Evolutionary conservation across 2,113 vertebrate genomes (phyloP).

Genomic region (Mus pahari): DNA sequence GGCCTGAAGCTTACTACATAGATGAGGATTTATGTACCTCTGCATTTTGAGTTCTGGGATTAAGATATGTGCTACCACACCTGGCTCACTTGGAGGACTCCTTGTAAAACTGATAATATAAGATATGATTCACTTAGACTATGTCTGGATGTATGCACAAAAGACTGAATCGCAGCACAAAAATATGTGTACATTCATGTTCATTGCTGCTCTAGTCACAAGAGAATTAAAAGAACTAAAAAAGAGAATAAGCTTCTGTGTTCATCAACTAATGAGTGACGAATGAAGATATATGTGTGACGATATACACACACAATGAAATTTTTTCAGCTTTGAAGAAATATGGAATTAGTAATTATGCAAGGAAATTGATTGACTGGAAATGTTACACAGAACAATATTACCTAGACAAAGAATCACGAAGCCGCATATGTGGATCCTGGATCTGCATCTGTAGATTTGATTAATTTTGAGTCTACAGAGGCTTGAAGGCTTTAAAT

Average conservation of each 20-base stretch:
- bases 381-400: background rate
- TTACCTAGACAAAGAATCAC: background rate
- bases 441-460: background rate
- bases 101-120: background rate
- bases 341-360: background rate
- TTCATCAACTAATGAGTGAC: background rate
- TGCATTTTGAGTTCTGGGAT: background rate
- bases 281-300: background rate
- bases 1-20: background rate
- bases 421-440: background rate
- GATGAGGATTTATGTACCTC: background rate
- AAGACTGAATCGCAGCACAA: background rate
- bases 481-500: background rate
- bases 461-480: background rate
- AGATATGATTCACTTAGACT: background rate
- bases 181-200: background rate
- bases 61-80: background rate
- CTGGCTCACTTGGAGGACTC: background rate
- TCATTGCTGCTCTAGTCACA: background rate
- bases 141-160: background rate
- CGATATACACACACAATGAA: background rate
- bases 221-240: background rate
- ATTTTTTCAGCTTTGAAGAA: background rate
- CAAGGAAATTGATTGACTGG: background rate
- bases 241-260: background rate